phyloP scores from a whole-genome alignment of 2,113 vertebrate species.

The Cariama cristata region DNA sequence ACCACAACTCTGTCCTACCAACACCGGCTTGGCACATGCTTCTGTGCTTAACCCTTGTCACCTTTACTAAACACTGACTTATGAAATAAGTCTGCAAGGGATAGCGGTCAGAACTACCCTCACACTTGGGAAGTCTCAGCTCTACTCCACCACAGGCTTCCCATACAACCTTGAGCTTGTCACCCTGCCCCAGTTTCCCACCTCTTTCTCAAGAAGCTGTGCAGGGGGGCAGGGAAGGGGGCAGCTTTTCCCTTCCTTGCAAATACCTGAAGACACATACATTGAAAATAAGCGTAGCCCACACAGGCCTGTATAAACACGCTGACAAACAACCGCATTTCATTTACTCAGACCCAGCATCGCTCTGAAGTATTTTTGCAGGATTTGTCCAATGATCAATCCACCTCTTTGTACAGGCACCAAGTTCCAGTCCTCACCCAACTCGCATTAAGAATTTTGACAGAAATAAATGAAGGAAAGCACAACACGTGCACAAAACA shows the following conservation, averaged over 20 bases:
- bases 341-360: background rate
- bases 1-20: background rate
- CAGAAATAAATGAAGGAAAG: background rate
- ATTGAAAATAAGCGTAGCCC: background rate
- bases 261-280: no score
- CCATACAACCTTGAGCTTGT: no score
- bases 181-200: background rate
- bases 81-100: rapidly evolving
- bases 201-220: background rate
- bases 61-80: background rate
- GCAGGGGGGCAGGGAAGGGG: rapidly evolving
- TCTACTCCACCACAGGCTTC: background rate
- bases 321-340: background rate
- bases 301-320: background rate
- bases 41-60: background rate
- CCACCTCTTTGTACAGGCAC: background rate
- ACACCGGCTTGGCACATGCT: rapidly evolving
- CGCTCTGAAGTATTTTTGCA: background rate
- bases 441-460: background rate
- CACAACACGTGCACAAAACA: background rate
- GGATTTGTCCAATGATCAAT: background rate
- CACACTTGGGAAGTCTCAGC: background rate
- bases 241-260: no score
- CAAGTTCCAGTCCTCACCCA: background rate
- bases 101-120: background rate